Conservation (phyloP, 1,140 invertebrate genomes). For the Drosophila trapezifrons region DNA sequence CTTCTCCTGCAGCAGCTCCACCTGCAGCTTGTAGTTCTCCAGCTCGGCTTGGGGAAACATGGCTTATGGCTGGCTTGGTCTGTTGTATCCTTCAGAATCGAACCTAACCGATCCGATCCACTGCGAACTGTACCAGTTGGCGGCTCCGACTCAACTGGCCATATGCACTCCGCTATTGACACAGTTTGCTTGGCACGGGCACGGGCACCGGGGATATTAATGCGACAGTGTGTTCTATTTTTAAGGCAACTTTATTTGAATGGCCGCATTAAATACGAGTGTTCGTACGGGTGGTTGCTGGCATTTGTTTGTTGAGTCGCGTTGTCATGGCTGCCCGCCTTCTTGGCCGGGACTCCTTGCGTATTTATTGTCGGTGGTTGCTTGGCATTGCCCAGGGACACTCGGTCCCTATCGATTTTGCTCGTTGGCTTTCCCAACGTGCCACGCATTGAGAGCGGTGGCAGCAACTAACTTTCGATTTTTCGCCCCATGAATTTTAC, state of each 20-base stretch:
- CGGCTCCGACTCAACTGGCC: slow-evolving; percentile 43
- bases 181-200: slow-evolving; percentile 52
- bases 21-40: slow-evolving; percentile 83
- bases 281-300: slow-evolving; percentile 22
- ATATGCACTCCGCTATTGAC: slow-evolving; percentile 64
- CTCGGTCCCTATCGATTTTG: slow-evolving; percentile 64
- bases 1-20: slow-evolving; percentile 81
- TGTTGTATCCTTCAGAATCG: slow-evolving; percentile 1
- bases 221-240: slow-evolving; percentile 72
- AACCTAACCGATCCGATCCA: neutral
- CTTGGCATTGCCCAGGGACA: slow-evolving; percentile 72
- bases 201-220: slow-evolving; percentile 35
- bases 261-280: slow-evolving; percentile 47
- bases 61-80: neutral
- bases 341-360: slow-evolving; percentile 50
- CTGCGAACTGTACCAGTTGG: slow-evolving; percentile 29
- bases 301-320: slow-evolving; percentile 69
- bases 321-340: slow-evolving; percentile 63
- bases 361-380: slow-evolving; percentile 66
- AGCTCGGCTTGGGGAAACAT: slow-evolving; percentile 81
- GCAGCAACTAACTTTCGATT: slow-evolving; percentile 68
- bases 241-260: slow-evolving; percentile 70
- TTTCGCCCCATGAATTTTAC: slow-evolving; percentile 69
- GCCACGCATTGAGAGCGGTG: slow-evolving; percentile 49
- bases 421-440: slow-evolving; percentile 51